Evolutionary conservation across 2,888 invertebrate species (phyloP), one percentile per base, ranked within the genome.

Genomic region (Hydraecia micacea): DNA sequence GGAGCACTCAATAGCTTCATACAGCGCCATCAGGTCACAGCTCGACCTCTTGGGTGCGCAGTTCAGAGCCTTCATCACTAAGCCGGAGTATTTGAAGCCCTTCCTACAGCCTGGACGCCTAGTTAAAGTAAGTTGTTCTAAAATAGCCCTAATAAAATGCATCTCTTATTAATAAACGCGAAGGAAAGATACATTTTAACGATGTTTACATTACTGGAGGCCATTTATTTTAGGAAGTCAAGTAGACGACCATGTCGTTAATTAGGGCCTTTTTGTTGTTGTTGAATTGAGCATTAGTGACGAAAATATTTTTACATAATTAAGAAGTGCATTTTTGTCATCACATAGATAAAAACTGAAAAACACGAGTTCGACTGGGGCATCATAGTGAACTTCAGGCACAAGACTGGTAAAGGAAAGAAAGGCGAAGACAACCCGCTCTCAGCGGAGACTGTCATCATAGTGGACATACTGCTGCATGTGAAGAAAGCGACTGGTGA

Each of bases 321-420:
- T 68, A 21, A 36, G 25, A 18, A 36, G 6, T n/a, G 18, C 6
- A 7, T 39, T 70, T 9, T 70, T 62, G 62, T 70, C 21, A 62
- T 70, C 7, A n/a, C 11, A 13, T 62, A 75, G 75, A 76, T 75
- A 75, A 98, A 98, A 95, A 98, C 98, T 87, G 98, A 98, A 67
- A 98, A 98, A 58, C 97, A 98, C 86, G 98, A 99, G 91, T 99
- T 99, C 94, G 99, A 99, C 90, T 99, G 99, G 99, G 99, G 99
- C 21, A 98, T 99, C 70, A 98, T 99, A 74, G 98, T 99, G 2
- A 99, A 99, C 95, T 99, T 99, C 92, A 98, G 98, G 90, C 98
- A 98, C 90, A 98, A 98, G 87, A 95, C 91, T 75, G 95, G 94
- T 66, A 95, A 95, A 65, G 94, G 93, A 36, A 97, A 93, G 93